Evolutionary conservation across 2,797 vertebrate genomes (phyloP).

Genomic region (Orestias chungarensis): DNA sequence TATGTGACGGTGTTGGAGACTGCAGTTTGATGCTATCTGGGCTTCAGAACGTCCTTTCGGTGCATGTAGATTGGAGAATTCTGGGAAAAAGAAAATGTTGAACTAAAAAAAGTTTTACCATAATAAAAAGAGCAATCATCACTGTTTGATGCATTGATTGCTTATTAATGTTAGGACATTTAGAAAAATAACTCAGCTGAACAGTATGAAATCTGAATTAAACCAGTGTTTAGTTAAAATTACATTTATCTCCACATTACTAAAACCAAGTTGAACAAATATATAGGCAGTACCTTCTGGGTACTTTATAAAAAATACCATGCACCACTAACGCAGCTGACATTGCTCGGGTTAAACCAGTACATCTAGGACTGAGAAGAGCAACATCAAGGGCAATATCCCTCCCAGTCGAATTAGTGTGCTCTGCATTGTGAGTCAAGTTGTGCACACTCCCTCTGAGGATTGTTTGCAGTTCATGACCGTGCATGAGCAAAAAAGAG

Average conservation of each 20-base stretch:
- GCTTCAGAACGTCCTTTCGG: not conserved
- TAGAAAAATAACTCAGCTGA: not conserved
- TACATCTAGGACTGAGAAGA: constrained; percentile 40
- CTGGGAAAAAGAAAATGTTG: too few relatives aligned
- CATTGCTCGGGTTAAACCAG: constrained; percentile 40
- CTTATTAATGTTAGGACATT: not conserved
- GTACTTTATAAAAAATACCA: not conserved
- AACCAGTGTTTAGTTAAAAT: not conserved
- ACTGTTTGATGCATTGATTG: not conserved
- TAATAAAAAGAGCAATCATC: not conserved
- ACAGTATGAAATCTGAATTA: not conserved
- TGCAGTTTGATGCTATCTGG: not conserved
- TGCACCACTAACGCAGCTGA: constrained; percentile 26
- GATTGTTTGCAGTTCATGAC: constrained; percentile 66
- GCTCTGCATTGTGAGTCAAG: constrained; percentile 34
- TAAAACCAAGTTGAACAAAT: not conserved
- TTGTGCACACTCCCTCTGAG: constrained; percentile 39
- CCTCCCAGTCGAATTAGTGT: constrained; percentile 53
- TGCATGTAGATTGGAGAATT: not conserved
- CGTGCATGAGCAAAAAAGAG: constrained; percentile 51
- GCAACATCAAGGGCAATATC: constrained; percentile 57
- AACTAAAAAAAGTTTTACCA: not conserved
- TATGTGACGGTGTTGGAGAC: not conserved
- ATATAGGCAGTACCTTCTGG: not conserved
- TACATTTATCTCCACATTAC: not conserved